A percentile compares a stretch with the other conserved stretches of the same genome.
phyloP scores from a whole-genome alignment of 2,888 invertebrate species.

The Prosopocoilus inquinatus region DNA sequence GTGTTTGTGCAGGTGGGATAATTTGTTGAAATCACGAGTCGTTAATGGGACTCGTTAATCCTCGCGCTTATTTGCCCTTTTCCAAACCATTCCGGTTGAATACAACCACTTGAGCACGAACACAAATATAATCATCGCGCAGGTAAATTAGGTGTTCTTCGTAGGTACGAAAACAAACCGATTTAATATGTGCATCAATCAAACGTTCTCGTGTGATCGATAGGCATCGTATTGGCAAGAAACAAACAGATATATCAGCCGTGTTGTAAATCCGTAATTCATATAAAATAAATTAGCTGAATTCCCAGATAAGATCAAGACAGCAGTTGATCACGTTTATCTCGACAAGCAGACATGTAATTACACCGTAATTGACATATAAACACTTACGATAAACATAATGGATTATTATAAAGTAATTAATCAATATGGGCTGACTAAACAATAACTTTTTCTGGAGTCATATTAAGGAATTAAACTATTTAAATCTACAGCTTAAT shows the following conservation, averaged over 20 bases:
- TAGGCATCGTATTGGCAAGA: too few species aligned
- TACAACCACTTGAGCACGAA: conserved; percentile 19
- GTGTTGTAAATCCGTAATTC: not conserved
- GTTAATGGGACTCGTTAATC: too few species aligned
- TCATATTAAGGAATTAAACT: too few species aligned
- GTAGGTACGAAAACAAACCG: conserved; percentile 3
- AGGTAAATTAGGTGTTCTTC: not conserved
- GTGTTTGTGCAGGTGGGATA: too few species aligned
- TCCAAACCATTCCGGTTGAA: too few species aligned
- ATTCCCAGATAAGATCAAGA: conserved; percentile 12
- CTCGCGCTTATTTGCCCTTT: too few species aligned
- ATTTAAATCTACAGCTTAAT: too few species aligned
- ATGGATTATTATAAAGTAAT: conserved; percentile 22
- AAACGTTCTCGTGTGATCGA: too few species aligned
- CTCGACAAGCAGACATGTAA: conserved; percentile 23
- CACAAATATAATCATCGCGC: conserved; percentile 16
- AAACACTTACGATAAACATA: conserved; percentile 19
- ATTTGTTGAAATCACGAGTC: too few species aligned
- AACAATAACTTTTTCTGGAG: not conserved
- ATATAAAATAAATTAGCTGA: not conserved
- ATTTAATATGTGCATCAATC: not conserved
- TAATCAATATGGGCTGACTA: conserved; percentile 11
- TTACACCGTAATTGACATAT: conserved; percentile 23
- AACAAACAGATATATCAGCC: not conserved
- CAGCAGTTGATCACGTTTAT: conserved; percentile 21